A percentile compares a stretch with the other conserved stretches of the same genome.
phyloP scores from a whole-genome alignment of 2,797 vertebrate species.

The Chloroceryle inda region DNA sequence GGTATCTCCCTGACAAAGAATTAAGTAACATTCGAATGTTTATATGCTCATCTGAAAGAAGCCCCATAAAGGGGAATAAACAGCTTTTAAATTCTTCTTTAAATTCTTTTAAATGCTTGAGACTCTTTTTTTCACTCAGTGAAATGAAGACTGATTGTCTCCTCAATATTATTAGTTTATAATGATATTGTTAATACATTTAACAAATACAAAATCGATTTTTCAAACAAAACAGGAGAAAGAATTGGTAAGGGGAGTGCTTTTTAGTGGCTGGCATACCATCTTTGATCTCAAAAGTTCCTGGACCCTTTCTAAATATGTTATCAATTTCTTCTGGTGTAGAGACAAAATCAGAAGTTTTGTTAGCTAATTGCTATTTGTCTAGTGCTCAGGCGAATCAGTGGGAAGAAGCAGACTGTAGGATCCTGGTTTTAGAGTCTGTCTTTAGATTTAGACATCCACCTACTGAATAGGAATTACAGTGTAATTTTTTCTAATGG shows the following conservation, averaged over 20 bases:
- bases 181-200: not conserved
- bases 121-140: not conserved
- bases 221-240: not conserved
- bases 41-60: slow-evolving; percentile 4
- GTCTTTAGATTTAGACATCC: not conserved
- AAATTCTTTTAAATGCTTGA: not conserved
- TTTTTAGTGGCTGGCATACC: not conserved
- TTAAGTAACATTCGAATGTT: slow-evolving; percentile 30
- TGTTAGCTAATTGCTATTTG: not conserved
- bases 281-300: not conserved
- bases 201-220: not conserved
- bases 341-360: not conserved
- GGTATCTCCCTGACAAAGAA: slow-evolving; percentile 22
- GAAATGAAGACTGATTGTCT: not conserved
- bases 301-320: not conserved
- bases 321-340: not conserved
- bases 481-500: not conserved
- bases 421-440: not conserved
- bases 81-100: not conserved
- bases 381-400: not conserved
- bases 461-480: not conserved
- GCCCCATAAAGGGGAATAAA: not conserved
- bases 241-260: not conserved
- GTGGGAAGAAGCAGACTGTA: not conserved
- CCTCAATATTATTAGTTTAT: not conserved